Conservation (phyloP, 2,888 invertebrate genomes). For the Microctonus brassicae region DNA sequence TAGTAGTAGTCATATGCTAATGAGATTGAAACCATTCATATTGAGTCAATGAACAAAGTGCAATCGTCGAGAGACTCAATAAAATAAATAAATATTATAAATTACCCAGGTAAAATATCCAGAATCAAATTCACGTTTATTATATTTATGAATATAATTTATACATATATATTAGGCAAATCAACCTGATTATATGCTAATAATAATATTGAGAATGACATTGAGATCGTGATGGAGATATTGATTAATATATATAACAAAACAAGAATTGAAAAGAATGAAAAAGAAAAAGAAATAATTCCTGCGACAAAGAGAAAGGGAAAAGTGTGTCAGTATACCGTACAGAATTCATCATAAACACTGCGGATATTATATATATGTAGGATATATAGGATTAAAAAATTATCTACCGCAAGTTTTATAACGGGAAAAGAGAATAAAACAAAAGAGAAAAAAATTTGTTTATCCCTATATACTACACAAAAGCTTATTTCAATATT, state of each 20-base stretch:
- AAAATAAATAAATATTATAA: not conserved
- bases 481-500: not conserved
- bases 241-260: not conserved
- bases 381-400: not conserved
- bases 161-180: too few relatives aligned
- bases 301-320: not conserved
- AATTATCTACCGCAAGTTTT: not conserved
- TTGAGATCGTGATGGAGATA: not conserved
- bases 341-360: not conserved
- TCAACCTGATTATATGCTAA: conserved; percentile 1
- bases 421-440: conserved; percentile 8
- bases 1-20: conserved; percentile 17
- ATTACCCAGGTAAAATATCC: not conserved
- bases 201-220: not conserved
- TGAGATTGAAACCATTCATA: conserved; percentile 34
- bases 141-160: too few relatives aligned
- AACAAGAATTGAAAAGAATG: not conserved
- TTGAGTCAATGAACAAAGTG: conserved; percentile 18
- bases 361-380: not conserved
- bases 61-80: not conserved
- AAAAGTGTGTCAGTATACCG: conserved; percentile 20
- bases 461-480: not conserved
- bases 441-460: not conserved
- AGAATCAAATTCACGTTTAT: too few relatives aligned
- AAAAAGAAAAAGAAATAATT: not conserved